Percentiles rank a stretch among this genome's conserved stretches.
Evolutionary conservation across 2,113 vertebrate genomes (phyloP).

Genomic region (Acanthochromis polyacanthus): DNA sequence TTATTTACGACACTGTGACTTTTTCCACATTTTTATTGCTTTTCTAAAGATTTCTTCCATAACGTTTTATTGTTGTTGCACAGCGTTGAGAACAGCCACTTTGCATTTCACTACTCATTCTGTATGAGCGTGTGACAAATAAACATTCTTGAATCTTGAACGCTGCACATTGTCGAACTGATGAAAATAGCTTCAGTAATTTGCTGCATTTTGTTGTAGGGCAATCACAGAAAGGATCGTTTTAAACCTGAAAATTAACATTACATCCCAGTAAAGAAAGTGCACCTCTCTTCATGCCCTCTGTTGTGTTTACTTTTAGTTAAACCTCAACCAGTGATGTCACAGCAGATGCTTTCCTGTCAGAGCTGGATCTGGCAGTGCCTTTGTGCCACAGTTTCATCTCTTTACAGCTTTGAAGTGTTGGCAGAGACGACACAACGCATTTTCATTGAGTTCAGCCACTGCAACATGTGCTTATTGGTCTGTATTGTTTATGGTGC

Average conservation of each 20-base stretch:
- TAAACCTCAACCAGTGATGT: constrained; percentile 4
- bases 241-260: no score
- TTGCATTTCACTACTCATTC: no score
- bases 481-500: not conserved
- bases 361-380: constrained; percentile 2
- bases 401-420: not conserved
- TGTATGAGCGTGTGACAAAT: no score
- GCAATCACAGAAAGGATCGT: not conserved
- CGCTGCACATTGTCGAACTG: no score
- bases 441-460: not conserved
- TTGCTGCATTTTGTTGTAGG: no score
- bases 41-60: no score
- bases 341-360: not conserved
- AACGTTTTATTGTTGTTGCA: no score
- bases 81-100: no score
- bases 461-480: not conserved
- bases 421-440: constrained; percentile 1
- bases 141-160: no score
- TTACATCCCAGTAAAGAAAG: not conserved
- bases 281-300: not conserved
- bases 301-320: not conserved
- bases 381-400: constrained; percentile 9
- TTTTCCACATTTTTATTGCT: no score
- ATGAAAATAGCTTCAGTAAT: no score
- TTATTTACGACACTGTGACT: no score